Percentiles rank a stretch among this genome's conserved stretches.
Evolutionary conservation across 2,888 invertebrate species (phyloP).

Genomic region (Slavum lentiscoides): DNA sequence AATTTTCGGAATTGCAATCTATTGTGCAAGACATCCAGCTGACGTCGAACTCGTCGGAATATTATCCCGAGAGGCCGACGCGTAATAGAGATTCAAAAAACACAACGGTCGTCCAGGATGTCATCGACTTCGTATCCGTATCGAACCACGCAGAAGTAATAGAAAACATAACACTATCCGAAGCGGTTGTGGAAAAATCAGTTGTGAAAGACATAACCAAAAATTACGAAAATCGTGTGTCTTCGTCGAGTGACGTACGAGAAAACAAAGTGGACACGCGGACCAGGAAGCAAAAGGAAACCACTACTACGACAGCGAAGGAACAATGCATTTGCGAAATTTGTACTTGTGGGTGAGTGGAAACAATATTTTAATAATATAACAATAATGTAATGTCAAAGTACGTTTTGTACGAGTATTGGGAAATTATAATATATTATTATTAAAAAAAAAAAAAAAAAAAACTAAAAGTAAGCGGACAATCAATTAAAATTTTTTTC

Average conservation of each 20-base stretch:
- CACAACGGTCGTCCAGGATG: background rate
- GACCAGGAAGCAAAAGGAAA: constrained; percentile 37
- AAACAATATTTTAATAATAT: background rate
- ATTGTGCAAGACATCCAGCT: constrained; percentile 34
- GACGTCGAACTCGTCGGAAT: constrained; percentile 37
- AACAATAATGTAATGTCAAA: no score
- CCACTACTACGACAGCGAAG: constrained; percentile 60
- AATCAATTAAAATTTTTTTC: no score
- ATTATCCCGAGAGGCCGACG: constrained; percentile 18
- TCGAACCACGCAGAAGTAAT: constrained; percentile 24
- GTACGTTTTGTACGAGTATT: no score
- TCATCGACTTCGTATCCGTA: constrained; percentile 12
- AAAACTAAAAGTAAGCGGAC: no score
- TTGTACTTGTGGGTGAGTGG: constrained; percentile 86
- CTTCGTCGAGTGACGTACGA: constrained; percentile 25
- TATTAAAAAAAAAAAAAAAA: no score
- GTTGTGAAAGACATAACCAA: constrained; percentile 24
- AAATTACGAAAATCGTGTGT: constrained; percentile 39
- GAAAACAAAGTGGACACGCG: constrained; percentile 33
- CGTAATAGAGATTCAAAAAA: background rate
- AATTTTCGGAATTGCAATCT: constrained; percentile 27
- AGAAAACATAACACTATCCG: background rate
- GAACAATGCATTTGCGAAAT: constrained; percentile 89
- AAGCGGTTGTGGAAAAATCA: constrained; percentile 10
- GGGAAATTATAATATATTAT: no score